Evolutionary conservation across 2,888 invertebrate genomes (phyloP).

Genomic region (Coelinius sp.): DNA sequence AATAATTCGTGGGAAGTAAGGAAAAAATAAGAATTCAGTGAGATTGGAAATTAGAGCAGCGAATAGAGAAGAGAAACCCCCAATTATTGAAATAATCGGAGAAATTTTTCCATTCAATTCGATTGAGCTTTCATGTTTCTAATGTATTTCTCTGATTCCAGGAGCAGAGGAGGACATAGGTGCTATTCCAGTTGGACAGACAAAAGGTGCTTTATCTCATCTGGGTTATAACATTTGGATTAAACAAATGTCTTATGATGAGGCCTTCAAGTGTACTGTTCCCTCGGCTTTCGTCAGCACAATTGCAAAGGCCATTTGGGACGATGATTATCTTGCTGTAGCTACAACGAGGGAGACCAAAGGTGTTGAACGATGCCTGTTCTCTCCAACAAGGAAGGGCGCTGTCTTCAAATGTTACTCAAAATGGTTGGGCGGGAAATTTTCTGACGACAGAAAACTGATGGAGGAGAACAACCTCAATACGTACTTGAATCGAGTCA

Average conservation of each 20-base stretch:
- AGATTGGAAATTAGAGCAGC: too few species aligned
- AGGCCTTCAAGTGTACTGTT: background rate
- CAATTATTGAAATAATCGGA: too few species aligned
- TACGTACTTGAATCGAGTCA: constrained; percentile 2
- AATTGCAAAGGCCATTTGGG: constrained; percentile 12
- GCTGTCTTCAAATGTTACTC: constrained; percentile 11
- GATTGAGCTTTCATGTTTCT: too few species aligned
- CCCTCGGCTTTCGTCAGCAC: background rate
- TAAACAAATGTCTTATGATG: constrained; percentile 13
- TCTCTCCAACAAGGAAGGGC: constrained; percentile 21
- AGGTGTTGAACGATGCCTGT: background rate
- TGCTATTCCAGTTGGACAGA: too few species aligned
- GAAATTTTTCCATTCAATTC: too few species aligned
- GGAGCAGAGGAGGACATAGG: too few species aligned
- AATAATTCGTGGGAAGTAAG: too few species aligned
- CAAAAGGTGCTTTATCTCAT: too few species aligned
- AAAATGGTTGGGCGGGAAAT: background rate
- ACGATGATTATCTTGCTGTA: background rate
- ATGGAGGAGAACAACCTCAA: constrained; percentile 8
- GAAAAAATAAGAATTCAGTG: too few species aligned
- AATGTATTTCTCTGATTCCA: too few species aligned
- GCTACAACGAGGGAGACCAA: constrained; percentile 14
- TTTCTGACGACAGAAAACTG: background rate
- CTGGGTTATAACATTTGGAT: constrained; percentile 29
- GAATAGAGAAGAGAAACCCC: too few species aligned